Base-by-base conservation (phyloP, 1,140 invertebrate species). In the Pararge aegeria region DNA sequence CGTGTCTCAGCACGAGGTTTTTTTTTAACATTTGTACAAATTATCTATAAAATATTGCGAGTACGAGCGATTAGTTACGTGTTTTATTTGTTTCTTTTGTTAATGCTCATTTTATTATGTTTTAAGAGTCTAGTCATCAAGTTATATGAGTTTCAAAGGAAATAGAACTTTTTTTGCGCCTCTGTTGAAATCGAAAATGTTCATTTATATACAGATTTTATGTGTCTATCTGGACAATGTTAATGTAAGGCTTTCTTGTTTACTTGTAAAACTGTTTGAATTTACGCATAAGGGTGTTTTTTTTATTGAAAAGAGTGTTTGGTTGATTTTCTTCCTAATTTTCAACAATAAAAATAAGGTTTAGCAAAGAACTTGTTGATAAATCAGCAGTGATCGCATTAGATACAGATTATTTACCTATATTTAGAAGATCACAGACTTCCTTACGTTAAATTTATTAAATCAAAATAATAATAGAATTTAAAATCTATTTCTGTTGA, bases 121-220 rank as follows among this genome's bases (percentile, higher is more conserved):
- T 88, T 80, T 87, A 89, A 84, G 79, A 87, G 78, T 89, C 86
- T 89, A 89, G 86, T 89, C 86, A 88, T 81, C 80, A 78, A 80
- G 75, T 83, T 87, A 77, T 81, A 78, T 76, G 77, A 78, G 68
- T 83, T 78, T 75, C 75, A 77, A 78, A 62, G 48, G 66, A 70
- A 75, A 75, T 70, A 72, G 61, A 67, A 67, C 63, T 52, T 66
- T 16, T 48, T 63, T 56, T 44, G 52, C 30, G 34, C 27, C 29
- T 42, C 9, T 9, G 37, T 61, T 30, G 16, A 38, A 54, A 44
- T 62, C 40, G 16, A 44, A 20, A 54, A 58, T 66, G 58, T 61
- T 55, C 34, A 49, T 54, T 37, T 61, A 49, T 61, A 16, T 50
- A 21, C 52, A 55, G 59, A 61, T 61, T 61, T 55, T 61, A 61